These are phyloP conservation scores for Acromyrmex heyeri DNA, from an alignment of 1,140 invertebrate species.

Conservation along the genomic window DNA sequence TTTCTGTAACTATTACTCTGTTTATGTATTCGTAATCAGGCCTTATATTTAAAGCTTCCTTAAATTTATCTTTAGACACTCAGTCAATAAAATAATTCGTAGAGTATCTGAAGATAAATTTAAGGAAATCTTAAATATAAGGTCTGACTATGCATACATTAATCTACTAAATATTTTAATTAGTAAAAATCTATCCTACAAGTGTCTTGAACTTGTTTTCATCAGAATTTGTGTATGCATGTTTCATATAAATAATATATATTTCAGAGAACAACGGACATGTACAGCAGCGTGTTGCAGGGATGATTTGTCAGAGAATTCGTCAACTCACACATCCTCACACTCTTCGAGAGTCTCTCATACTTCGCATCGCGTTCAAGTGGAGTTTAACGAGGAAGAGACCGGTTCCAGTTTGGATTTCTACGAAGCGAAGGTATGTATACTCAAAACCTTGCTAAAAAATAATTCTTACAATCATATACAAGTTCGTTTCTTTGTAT, in stretches of 20 bases:
- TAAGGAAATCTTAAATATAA: too few species aligned
- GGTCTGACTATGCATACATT: too few species aligned
- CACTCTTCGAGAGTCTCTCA: conserved; percentile 80
- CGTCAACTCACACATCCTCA: conserved; percentile 81
- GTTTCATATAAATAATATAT: background rate
- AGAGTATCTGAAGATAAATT: too few species aligned
- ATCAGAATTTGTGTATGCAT: background rate
- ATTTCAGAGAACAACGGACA: conserved; percentile 81
- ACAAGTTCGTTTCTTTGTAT: background rate
- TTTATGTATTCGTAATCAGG: too few species aligned
- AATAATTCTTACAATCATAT: background rate
- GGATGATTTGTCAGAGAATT: conserved; percentile 83
- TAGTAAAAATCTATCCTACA: background rate
- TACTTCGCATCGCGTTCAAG: conserved; percentile 76
- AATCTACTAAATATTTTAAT: too few species aligned
- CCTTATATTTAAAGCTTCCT: too few species aligned
- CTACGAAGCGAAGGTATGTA: conserved; percentile 81
- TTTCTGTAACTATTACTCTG: too few species aligned
- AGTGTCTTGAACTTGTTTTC: background rate
- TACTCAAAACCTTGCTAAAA: background rate
- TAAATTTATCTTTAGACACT: too few species aligned
- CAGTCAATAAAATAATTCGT: too few species aligned
- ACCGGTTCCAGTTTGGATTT: conserved; percentile 82
- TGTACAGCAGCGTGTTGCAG: conserved; percentile 85
- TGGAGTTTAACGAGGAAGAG: conserved; percentile 80